A percentile compares a stretch with the other conserved stretches of the same genome.
Conservation (phyloP, 2,113 vertebrate genomes). For the Corvus hawaiiensis region DNA sequence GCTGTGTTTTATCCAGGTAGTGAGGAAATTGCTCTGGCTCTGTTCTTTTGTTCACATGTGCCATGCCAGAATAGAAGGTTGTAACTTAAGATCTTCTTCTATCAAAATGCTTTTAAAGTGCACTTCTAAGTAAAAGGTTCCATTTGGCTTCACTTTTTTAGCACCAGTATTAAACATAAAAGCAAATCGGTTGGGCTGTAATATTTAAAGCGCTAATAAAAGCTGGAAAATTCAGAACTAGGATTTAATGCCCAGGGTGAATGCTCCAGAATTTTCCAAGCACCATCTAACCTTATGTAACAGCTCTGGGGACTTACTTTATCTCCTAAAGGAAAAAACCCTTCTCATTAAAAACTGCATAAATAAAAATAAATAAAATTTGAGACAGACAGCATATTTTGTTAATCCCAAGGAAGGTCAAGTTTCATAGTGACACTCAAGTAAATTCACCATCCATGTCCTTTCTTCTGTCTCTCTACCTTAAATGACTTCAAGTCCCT, state of each 20-base stretch:
- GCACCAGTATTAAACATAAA: not conserved
- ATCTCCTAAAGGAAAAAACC: not conserved
- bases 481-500: not conserved
- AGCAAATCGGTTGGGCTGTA: not conserved
- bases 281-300: not conserved
- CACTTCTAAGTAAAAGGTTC: not conserved
- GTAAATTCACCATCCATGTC: not conserved
- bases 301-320: not conserved
- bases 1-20: not conserved
- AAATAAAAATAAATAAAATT: not conserved
- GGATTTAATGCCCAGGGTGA: not conserved
- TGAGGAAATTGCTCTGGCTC: not conserved
- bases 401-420: not conserved
- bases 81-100: not conserved
- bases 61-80: not conserved
- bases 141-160: not conserved
- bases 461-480: not conserved
- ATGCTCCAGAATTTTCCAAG: not conserved
- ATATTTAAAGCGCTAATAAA: conserved; percentile 16
- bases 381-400: not conserved
- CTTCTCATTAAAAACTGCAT: not conserved
- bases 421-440: not conserved
- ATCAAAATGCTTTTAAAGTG: conserved; percentile 2
- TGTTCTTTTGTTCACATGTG: not conserved
- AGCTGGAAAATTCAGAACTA: not conserved